Conservation (phyloP, 2,888 invertebrate species). For the Carabus problematicus region DNA sequence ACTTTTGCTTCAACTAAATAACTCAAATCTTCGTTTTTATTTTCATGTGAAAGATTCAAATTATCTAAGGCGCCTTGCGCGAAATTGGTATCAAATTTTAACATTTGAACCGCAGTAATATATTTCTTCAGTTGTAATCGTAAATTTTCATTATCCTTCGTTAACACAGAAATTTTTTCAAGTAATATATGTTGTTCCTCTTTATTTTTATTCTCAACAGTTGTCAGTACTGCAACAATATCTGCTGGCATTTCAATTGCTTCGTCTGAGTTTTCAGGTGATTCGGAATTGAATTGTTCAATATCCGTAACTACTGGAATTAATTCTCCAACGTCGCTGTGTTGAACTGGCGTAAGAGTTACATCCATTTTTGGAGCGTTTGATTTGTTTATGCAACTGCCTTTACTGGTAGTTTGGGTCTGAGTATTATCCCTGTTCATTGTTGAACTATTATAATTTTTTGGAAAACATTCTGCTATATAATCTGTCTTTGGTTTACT, state of each 20-base stretch:
- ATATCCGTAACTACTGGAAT: constrained; percentile 59
- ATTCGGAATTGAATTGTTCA: constrained; percentile 50
- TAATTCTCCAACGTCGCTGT: constrained; percentile 59
- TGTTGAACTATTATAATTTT: constrained; percentile 2
- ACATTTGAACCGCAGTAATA: constrained; percentile 86
- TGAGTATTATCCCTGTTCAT: too few species aligned
- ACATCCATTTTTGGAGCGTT: constrained; percentile 48
- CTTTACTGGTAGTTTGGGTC: constrained; percentile 38
- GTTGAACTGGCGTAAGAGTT: constrained; percentile 61
- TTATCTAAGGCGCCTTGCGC: constrained; percentile 54
- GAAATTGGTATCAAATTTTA: constrained; percentile 66
- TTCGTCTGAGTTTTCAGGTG: constrained; percentile 53
- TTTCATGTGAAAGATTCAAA: constrained; percentile 53
- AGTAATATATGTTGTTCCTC: constrained; percentile 53
- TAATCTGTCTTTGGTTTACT: constrained; percentile 36
- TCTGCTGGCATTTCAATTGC: constrained; percentile 56
- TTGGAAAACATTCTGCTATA: constrained; percentile 32
- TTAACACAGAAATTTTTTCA: constrained; percentile 53
- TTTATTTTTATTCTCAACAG: constrained; percentile 55
- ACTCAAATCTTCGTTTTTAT: constrained; percentile 57
- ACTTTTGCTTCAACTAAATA: constrained; percentile 75
- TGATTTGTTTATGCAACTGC: neutral
- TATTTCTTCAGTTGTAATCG: constrained; percentile 87
- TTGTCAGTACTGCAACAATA: constrained; percentile 56
- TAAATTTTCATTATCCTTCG: constrained; percentile 79